Conservation (phyloP, 2,113 vertebrate species). For the Aegotheles bennettii region DNA sequence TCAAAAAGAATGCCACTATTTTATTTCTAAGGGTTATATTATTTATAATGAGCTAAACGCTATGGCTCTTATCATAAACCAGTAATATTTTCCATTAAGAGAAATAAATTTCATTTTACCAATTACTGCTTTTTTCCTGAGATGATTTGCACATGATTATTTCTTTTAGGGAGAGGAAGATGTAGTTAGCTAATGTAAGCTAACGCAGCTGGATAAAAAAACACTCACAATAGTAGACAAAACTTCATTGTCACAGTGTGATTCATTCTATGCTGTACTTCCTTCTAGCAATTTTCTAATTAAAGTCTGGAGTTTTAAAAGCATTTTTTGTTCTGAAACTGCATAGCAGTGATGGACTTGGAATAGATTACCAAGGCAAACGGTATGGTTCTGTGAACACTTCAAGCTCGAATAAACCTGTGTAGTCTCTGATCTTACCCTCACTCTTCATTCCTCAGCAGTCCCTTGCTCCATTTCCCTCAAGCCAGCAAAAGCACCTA, state of each 20-base stretch:
- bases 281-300: neutral
- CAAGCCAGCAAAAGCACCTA: neutral
- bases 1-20: neutral
- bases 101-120: neutral
- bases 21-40: slow-evolving; percentile 18
- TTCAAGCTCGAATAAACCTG: neutral
- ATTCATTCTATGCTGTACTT: neutral
- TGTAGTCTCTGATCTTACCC: neutral
- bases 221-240: neutral
- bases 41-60: neutral
- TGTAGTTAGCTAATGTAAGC: neutral
- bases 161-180: neutral
- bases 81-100: neutral
- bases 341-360: neutral
- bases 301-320: neutral
- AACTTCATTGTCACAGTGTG: neutral
- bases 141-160: neutral
- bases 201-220: neutral
- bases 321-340: neutral
- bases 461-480: neutral
- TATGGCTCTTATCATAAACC: neutral
- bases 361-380: neutral
- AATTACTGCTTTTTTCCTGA: neutral
- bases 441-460: neutral
- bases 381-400: neutral